A percentile compares a stretch with the other conserved stretches of the same genome.
Conservation (phyloP, 2,113 vertebrate genomes). For the Labrus mixtus region DNA sequence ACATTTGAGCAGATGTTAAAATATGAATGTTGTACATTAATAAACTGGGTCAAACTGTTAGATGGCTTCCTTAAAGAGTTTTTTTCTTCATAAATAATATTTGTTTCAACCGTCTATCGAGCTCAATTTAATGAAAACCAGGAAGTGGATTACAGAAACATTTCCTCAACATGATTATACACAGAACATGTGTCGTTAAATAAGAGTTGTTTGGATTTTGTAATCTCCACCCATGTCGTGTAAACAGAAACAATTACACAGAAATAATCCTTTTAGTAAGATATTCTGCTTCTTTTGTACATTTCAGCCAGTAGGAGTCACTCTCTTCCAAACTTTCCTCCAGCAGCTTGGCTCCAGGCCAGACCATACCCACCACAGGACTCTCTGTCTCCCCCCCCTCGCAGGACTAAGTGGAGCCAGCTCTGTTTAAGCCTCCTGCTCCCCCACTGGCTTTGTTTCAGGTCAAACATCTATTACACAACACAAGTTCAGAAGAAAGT, state of each 20-base stretch:
- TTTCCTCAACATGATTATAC: neutral
- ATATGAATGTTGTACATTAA: conserved; percentile 9
- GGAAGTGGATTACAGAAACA: neutral
- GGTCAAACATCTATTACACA: conserved; percentile 26
- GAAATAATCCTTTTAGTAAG: neutral
- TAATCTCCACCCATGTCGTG: neutral
- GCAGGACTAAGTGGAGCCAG: conserved; percentile 56
- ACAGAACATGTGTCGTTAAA: neutral
- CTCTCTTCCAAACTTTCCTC: conserved; percentile 20
- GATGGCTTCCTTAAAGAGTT: neutral
- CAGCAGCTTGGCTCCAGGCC: conserved; percentile 8
- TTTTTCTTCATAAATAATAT: neutral
- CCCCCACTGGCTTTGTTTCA: conserved; percentile 9
- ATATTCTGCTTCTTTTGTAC: neutral
- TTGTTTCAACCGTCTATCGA: neutral
- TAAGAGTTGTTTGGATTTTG: neutral
- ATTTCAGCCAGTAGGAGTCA: conserved; percentile 52
- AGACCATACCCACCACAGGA: conserved; percentile 49
- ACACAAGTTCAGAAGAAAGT: neutral
- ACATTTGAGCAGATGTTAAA: conserved; percentile 43
- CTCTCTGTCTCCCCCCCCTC: conserved; percentile 6
- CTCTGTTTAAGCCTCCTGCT: conserved; percentile 43
- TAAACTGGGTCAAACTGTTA: conserved; percentile 27
- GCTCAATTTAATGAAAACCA: conserved; percentile 2
- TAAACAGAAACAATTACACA: neutral